Evolutionary conservation across 2,797 vertebrate species (phyloP), one percentile per base, ranked within the genome.

Genomic region (Cercopithecus neglectus): DNA sequence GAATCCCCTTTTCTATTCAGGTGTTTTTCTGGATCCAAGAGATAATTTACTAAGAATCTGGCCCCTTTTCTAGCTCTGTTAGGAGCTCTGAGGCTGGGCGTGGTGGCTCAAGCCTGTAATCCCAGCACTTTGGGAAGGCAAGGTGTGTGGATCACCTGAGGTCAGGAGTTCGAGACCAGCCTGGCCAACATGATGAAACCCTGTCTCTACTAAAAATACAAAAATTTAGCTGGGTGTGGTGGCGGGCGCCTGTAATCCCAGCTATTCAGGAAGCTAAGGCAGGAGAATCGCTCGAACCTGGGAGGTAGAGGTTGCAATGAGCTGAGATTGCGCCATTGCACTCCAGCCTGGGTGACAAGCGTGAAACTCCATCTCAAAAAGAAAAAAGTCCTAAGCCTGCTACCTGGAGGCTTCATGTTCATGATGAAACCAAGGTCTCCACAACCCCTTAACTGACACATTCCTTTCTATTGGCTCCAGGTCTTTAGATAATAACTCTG

Each of bases 211-310:
- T n/a, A n/a, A 67, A 67, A n/a, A n/a, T 67, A 67, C 3, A n/a
- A n/a, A n/a, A 67, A 67, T n/a, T 67, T n/a, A n/a, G 64, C 33
- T n/a, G 33, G 16, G 16, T 3, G 8, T 67, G 64, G 16, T n/a
- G 8, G 30, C 0, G 4, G 7, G 8, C 0, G 1, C 16, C 33
- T n/a, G 64, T 67, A 67, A 8, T n/a, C 33, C 64, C 33, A 67
- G 33, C 64, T 67, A 67, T 33, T n/a, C 7, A 4, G 64, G 64
- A 67, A 33, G 33, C 33, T n/a, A 16, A 67, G 33, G 64, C 64
- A 1, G 64, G 1, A 67, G 64, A 67, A 19, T 67, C 3, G 1
- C 64, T 67, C 8, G 4, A 67, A n/a, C 33, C 64, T 8, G 33
- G 33, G 64, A 67, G 33, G 64, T 3, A 0, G 33, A n/a, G 4